phyloP scores from a whole-genome alignment of 2,113 vertebrate species.

The Erythrocebus patas region DNA sequence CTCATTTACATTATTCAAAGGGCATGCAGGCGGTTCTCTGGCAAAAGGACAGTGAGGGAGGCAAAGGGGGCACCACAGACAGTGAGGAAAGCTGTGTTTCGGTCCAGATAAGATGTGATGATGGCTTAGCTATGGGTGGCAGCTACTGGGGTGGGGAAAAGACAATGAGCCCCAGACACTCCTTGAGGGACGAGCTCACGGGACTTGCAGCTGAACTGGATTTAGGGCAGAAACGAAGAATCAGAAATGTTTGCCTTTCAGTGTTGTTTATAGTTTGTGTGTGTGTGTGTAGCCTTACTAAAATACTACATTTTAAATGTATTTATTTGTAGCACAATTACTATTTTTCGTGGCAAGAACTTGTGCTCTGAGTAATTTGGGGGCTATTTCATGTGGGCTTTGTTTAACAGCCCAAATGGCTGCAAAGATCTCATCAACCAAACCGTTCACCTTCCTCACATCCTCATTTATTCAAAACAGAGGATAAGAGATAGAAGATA shows the following conservation, averaged over 20 bases:
- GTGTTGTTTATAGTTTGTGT: neutral
- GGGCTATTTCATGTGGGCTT: neutral
- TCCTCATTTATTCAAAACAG: neutral
- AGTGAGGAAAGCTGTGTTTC: neutral
- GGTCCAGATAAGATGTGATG: neutral
- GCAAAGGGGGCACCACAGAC: neutral
- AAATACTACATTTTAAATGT: neutral
- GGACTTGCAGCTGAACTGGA: neutral
- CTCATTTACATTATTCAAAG: neutral
- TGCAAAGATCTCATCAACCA: neutral
- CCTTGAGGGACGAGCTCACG: neutral
- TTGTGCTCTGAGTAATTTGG: neutral
- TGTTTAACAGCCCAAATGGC: neutral
- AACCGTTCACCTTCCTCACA: neutral
- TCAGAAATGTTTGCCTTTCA: neutral
- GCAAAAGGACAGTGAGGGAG: neutral
- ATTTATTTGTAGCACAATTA: neutral
- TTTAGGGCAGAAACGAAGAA: neutral
- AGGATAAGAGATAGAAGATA: neutral
- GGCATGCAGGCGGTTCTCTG: neutral
- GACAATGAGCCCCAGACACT: neutral
- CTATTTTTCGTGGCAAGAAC: neutral
- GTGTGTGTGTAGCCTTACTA: neutral
- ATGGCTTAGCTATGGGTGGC: accelerated
- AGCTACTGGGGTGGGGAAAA: accelerated